Evolutionary conservation across 2,888 invertebrate genomes (phyloP), one percentile per base, ranked within the genome.

Genomic region (Zygaena filipendulae): DNA sequence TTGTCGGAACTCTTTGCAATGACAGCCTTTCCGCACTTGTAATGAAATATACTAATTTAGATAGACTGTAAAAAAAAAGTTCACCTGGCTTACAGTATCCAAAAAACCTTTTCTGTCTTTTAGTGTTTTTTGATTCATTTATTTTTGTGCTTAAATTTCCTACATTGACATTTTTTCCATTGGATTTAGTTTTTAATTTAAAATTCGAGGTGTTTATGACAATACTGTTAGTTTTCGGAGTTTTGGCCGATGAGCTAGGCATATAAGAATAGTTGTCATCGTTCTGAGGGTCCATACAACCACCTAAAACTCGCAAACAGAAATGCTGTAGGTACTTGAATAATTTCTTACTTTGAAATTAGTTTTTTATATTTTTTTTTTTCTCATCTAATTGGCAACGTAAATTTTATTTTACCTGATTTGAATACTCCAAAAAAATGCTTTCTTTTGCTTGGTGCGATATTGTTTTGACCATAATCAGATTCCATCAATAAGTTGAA

Each of bases 11-110:
- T n/a, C n/a, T n/a, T n/a, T n/a, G n/a, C n/a, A n/a, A n/a, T n/a
- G n/a, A n/a, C n/a, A n/a, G n/a, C n/a, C n/a, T n/a, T n/a, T n/a
- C n/a, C n/a, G n/a, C n/a, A n/a, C n/a, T n/a, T n/a, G n/a, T n/a
- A n/a, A n/a, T n/a, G n/a, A n/a, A n/a, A n/a, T n/a, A n/a, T n/a
- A n/a, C n/a, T n/a, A n/a, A n/a, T n/a, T n/a, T n/a, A n/a, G n/a
- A n/a, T n/a, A n/a, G n/a, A n/a, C 22, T n/a, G 27, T 11, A 7
- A 25, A 13, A 22, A 7, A 12, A 22, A 13, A 14, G n/a, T 24
- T 27, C 52, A 64, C 77, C 77, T 55, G 66, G 68, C 51, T 72
- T 77, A 38, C 69, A 74, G 46, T 54, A 68, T 33, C 74, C 71
- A 32, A 75, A 58, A 32, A 70, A 52, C 22, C 39, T 39, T 39